These are phyloP conservation scores for Actinia equina DNA, from an alignment of 64 coral and sea anemone species.

Conservation along the genomic window DNA sequence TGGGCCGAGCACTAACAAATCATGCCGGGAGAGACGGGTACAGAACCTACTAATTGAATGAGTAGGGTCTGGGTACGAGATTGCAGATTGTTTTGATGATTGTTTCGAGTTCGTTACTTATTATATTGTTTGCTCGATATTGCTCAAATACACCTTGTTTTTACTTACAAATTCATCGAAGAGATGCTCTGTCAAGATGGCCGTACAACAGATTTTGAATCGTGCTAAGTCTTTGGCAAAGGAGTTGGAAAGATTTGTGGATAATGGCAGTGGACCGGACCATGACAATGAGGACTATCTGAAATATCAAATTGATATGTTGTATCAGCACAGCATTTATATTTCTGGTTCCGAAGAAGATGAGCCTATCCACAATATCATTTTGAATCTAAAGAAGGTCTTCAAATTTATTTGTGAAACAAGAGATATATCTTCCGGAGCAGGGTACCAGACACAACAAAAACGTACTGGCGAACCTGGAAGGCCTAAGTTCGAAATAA, in stretches of 20 bases:
- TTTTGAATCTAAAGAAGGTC: no score
- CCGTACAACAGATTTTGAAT: conserved; percentile 7
- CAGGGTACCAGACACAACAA: no score
- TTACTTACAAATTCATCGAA: no score
- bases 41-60: neutral
- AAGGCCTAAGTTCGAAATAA: conserved; percentile 20
- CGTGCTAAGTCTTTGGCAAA: neutral
- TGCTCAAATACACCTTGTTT: no score
- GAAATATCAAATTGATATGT: conserved; percentile 7
- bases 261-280: neutral
- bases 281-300: conserved; percentile 2
- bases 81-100: no score
- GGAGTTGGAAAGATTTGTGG: neutral
- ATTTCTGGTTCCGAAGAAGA: conserved; percentile 9
- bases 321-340: neutral
- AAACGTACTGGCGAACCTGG: conserved; percentile 13
- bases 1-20: neutral
- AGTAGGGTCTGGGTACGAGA: no score
- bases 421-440: no score
- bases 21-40: neutral
- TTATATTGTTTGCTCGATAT: no score
- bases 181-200: no score
- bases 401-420: no score
- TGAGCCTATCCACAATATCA: no score
- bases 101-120: no score